Base-by-base conservation (phyloP, 2,797 vertebrate genomes). In the Aeoliscus strigatus region DNA sequence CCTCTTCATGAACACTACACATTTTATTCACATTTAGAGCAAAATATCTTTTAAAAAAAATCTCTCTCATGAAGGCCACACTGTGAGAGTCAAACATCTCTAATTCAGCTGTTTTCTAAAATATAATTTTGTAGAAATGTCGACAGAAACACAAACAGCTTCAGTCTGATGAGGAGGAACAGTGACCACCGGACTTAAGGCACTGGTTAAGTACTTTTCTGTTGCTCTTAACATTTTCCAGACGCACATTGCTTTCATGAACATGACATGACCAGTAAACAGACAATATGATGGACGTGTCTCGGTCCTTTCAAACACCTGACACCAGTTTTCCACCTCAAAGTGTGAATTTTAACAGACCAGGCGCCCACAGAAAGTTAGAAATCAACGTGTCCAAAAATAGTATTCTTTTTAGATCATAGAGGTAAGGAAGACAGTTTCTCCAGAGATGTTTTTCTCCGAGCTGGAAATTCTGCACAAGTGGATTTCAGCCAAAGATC, bases 151-250 rank as follows among this genome's bases (percentile, higher is more conserved):
- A 62, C 50, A 54, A 27, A 51, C 57, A 60, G 27, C 39, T 51
- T 51, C 44, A 49, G 37, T 30, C 46, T 48, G 5, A 54, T 15
- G 46, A 69, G 42, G 38, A 63, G 38, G 39, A 51, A 60, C 39
- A 78, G 67, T 70, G 43, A 59, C 18, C 58, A 66, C 75, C 79
- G 74, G 51, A 82, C 66, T 70, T 77, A 86, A 89, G 87, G 87
- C 87, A 88, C 84, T 76, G 77, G 68, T 66, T 88, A 87, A 88
- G 85, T 86, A 87, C 86, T 86, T 82, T 75, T 66, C 48, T 64
- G 70, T 81, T 81, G 69, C 44, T 62, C 69, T 75, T 34, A 11
- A 39, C 40, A 34, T 16, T 30, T 37, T 39, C 41, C 51, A 44
- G 41, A 26, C 24, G 44, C 38, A 60, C 52, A 21, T 57, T 57